Conservation (phyloP, 2,888 invertebrate species). For the Tenthredo distinguenda region DNA sequence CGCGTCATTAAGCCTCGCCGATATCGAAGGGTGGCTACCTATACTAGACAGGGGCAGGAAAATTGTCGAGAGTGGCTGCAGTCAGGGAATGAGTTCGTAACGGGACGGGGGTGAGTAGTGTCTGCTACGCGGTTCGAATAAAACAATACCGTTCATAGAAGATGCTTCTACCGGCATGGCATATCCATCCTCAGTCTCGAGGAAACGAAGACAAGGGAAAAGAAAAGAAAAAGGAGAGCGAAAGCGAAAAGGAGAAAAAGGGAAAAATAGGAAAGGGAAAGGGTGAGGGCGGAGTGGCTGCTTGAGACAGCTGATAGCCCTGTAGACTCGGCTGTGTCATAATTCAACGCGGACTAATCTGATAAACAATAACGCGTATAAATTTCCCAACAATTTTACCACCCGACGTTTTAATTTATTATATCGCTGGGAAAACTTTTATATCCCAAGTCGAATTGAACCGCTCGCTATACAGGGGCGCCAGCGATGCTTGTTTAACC, state of each 20-base stretch:
- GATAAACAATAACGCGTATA: neutral
- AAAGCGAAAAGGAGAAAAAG: slow-evolving; percentile 53
- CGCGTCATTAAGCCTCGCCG: slow-evolving; percentile 68
- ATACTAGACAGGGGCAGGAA: slow-evolving; percentile 66
- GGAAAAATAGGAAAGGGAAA: neutral
- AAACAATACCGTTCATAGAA: slow-evolving; percentile 74
- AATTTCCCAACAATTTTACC: neutral
- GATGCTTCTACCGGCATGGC: slow-evolving; percentile 67
- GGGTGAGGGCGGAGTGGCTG: slow-evolving; percentile 70
- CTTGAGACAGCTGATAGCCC: slow-evolving; percentile 73
- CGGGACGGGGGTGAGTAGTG: slow-evolving; percentile 70
- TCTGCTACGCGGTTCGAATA: slow-evolving; percentile 76
- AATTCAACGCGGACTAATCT: neutral
- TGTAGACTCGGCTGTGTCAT: slow-evolving; percentile 60
- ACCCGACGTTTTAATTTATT: slow-evolving; percentile 3
- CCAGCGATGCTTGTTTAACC: neutral
- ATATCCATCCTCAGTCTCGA: slow-evolving; percentile 5
- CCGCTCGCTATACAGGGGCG: neutral
- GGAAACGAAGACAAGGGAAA: neutral
- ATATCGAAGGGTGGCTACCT: slow-evolving; percentile 62
- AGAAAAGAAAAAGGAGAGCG: neutral
- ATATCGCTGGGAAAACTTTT: neutral
- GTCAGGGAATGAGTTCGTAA: slow-evolving; percentile 61
- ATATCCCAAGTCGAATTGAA: neutral
- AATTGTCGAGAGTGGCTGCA: slow-evolving; percentile 73